These are phyloP conservation scores for Ondatra zibethicus DNA, from an alignment of 2,113 vertebrate species.

Conservation along the genomic window DNA sequence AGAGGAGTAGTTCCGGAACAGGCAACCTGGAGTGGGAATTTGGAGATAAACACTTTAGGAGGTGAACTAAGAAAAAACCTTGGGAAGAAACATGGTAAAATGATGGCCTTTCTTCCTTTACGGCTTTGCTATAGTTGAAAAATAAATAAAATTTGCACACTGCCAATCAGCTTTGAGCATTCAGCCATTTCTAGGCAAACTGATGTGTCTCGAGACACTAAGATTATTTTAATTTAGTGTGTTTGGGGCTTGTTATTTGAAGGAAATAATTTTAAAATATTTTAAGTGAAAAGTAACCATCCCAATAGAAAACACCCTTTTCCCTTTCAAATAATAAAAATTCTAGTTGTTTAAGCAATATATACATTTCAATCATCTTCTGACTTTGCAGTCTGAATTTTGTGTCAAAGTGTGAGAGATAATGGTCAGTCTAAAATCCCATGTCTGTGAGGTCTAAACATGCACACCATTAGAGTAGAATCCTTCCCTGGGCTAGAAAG, in stretches of 20 bases:
- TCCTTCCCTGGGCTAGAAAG: background rate
- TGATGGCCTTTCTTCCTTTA: background rate
- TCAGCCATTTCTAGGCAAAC: background rate
- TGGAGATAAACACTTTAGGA: background rate
- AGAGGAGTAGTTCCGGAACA: background rate
- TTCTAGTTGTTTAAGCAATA: background rate
- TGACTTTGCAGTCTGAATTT: background rate
- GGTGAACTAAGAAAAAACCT: background rate
- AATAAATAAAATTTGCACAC: background rate
- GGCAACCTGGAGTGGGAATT: background rate
- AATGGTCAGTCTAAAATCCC: background rate
- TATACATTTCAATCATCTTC: background rate
- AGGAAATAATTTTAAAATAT: background rate
- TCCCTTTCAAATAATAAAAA: slow-evolving; percentile 25
- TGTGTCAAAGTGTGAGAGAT: background rate
- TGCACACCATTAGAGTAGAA: background rate
- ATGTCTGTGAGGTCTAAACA: background rate
- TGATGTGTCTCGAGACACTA: background rate
- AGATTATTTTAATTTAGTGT: background rate
- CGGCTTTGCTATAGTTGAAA: background rate
- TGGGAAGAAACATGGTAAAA: background rate
- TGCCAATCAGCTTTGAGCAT: background rate
- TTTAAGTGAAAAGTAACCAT: background rate
- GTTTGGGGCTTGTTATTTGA: background rate
- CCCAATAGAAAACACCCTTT: background rate